Conservation (phyloP, 2,797 vertebrate species). For the Premnoplex brunnescens region DNA sequence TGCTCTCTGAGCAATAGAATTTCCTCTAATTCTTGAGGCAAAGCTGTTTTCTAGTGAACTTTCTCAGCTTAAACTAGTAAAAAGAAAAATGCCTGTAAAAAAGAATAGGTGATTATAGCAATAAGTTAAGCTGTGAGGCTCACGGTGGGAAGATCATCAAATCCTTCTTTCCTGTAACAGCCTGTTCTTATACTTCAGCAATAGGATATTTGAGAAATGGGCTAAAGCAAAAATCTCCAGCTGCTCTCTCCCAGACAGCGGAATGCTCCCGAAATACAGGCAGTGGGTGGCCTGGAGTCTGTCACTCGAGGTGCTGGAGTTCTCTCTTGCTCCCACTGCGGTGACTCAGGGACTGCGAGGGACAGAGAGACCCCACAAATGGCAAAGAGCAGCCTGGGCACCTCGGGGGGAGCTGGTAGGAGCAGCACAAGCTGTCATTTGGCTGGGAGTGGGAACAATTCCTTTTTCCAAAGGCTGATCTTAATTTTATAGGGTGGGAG, state of each 20-base stretch:
- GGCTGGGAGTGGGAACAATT: constrained; percentile 10
- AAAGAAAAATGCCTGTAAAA: background rate
- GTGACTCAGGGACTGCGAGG: background rate
- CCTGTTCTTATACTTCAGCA: background rate
- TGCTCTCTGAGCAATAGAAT: background rate
- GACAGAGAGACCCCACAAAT: constrained; percentile 3
- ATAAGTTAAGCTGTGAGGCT: background rate
- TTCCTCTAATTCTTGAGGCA: background rate
- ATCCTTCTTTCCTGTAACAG: background rate
- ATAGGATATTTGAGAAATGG: constrained; percentile 19
- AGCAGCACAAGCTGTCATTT: constrained; percentile 40
- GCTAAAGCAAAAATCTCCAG: constrained; percentile 28
- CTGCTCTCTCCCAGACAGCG: constrained; percentile 22
- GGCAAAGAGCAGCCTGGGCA: background rate
- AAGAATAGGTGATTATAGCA: constrained; percentile 8
- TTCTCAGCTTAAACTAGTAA: background rate
- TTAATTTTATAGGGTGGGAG: background rate
- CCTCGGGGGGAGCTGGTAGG: background rate
- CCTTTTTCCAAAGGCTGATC: constrained; percentile 13
- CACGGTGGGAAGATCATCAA: background rate
- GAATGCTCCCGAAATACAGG: constrained; percentile 18
- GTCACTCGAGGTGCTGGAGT: constrained; percentile 4
- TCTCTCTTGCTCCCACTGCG: background rate
- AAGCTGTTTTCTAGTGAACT: background rate
- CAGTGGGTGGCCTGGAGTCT: constrained; percentile 48